Evolutionary conservation across 2,888 invertebrate species (phyloP), one percentile per base, ranked within the genome.

Genomic region (Andrena chrysosceles): DNA sequence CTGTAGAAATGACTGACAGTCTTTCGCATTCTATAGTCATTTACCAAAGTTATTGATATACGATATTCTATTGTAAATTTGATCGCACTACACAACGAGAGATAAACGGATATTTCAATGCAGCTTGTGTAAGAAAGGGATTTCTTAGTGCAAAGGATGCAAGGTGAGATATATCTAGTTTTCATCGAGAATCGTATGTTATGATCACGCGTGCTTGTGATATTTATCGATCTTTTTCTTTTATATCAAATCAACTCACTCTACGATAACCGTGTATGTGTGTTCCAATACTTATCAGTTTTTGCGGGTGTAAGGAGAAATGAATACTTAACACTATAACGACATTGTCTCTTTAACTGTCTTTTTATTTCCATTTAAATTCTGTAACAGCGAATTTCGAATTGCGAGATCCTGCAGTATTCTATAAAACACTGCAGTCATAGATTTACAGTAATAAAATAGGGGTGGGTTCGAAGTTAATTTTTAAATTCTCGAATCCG

Each of bases 11-110:
- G 83, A 88, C 85, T 87, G 89, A 87, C 68, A 81, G 70, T 77
- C 76, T 85, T 85, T 77, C 42, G 81, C 78, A 81, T 81, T 78
- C 73, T 81, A 85, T 87, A 87, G 81, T 87, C 83, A 81, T 82
- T 82, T 89, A 90, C 86, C 89, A 87, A 90, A 90, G 89, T 87
- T 89, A 89, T 82, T 74, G 75, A 84, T 62, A 76, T 74, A 79
- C 52, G 63, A 81, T 85, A 76, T 78, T 84, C 76, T 80, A 82
- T 77, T 69, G 69, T 87, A 87, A 83, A 83, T 87, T 85, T 81
- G 78, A 87, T 83, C 60, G 75, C 64, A 71, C 72, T 73, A 80
- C 76, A 86, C 77, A 84, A 85, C 77, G 78, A 85, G 77, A 63
- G 54, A 75, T 60, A 72, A 60, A 60, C 16, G 59, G 68, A 77